Base-by-base conservation (phyloP, 1,140 invertebrate genomes). In the Anadara kagoshimensis region DNA sequence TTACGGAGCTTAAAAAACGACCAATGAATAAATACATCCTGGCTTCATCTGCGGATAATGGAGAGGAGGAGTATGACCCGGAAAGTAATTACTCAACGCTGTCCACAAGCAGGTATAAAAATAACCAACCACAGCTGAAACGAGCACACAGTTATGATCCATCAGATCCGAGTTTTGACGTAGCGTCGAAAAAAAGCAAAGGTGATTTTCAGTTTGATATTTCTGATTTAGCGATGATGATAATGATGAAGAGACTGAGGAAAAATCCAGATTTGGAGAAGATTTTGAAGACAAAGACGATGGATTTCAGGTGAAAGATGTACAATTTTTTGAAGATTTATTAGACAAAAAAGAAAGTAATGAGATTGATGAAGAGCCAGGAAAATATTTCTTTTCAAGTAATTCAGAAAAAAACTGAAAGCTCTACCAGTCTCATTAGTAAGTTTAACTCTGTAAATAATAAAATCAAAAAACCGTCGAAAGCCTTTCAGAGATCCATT, bases 1-100 rank as follows among this genome's bases (percentile, higher is more conserved):
- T 93, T 75, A 87, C 89, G 16, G 90, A 92, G 83, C 73, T 93
- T 11, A 91, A 91, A 75, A 92, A 91, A 63, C n/a, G 12, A 5
- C 45, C 45, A 18, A 14, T 41, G 14, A 49, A 63, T 24, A n/a
- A n/a, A n/a, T 49, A 14, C n/a, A 2, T n/a, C 14, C 14, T 18
- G 14, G 14, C 14, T 49, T 44, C 43, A 18, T 12, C 18, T 44
- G 18, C 56, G 11, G 36, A 14, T 22, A 44, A 20, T 44, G 29
- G 29, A 36, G 22, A 24, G 11, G 45, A 66, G 49, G 80, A 86
- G 61, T 86, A 86, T 80, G 85, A 86, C 56, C 85, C 85, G 61
- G 83, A 81, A 1, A 76, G 75, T 74, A 86, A 86, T 59, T 85
- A 67, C 62, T 79, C 82, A 54, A 57, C 59, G n/a, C 22, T 47